These are phyloP conservation scores for Venustaconcha ellipsiformis DNA, from an alignment of 1,140 invertebrate species.

Conservation along the genomic window DNA sequence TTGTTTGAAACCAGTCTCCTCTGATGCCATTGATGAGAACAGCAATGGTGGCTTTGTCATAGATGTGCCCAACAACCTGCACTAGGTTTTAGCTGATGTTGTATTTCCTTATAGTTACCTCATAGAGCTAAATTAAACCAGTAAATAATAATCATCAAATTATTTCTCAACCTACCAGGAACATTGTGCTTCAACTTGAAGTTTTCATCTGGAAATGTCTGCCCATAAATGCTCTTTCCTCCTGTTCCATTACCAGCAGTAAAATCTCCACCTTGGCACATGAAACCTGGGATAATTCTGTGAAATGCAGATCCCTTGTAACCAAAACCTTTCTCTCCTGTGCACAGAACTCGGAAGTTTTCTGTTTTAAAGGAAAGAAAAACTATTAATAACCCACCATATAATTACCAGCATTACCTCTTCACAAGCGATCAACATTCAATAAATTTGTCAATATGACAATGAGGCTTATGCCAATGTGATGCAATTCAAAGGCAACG, in stretches of 20 bases:
- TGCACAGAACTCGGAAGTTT: slow-evolving; percentile 93
- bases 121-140: not conserved
- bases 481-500: too few relatives aligned
- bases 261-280: slow-evolving; percentile 87
- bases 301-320: slow-evolving; percentile 82
- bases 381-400: too few relatives aligned
- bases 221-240: slow-evolving; percentile 95
- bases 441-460: too few relatives aligned
- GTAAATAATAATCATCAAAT: not conserved
- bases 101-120: not conserved
- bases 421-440: too few relatives aligned
- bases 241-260: slow-evolving; percentile 75
- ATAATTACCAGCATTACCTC: too few relatives aligned
- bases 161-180: slow-evolving; percentile 70
- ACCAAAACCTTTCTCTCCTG: slow-evolving; percentile 79
- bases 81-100: too few relatives aligned
- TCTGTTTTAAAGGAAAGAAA: slow-evolving; percentile 20
- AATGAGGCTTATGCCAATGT: too few relatives aligned
- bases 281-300: slow-evolving; percentile 67
- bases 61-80: too few relatives aligned
- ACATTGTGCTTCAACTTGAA: slow-evolving; percentile 94
- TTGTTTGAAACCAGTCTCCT: too few relatives aligned
- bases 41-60: too few relatives aligned
- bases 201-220: slow-evolving; percentile 96
- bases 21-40: too few relatives aligned